Base-by-base conservation (phyloP, 1,140 invertebrate species). In the Drosophila punjabiensis region DNA sequence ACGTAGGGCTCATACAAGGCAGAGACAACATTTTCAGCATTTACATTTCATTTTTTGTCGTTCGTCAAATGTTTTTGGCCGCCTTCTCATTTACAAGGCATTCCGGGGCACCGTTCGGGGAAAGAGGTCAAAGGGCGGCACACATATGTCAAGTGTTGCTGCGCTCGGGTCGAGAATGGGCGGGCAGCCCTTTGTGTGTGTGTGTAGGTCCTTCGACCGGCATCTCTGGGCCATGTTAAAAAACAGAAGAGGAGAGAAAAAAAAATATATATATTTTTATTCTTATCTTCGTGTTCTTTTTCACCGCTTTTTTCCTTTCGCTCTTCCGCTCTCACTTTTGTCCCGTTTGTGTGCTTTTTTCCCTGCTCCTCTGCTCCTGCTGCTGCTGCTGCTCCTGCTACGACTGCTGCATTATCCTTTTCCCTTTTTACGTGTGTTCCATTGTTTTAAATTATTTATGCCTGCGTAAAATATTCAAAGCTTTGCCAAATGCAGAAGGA, bases 381-480 rank as follows among this genome's bases (percentile, higher is more conserved):
- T 59, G 18, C 41, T 33, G 13, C 60, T 24, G 30, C 20, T 28
- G n/a, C 58, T 61, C 10, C 32, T 63, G 45, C 45, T 64, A 28
- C 67, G 62, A 58, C 65, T 77, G 70, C 82, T 89, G 86, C 71
- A 86, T 90, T 90, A 89, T 89, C 86, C 85, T 85, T 89, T 84
- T 82, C 55, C 61, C 50, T 77, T 83, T 79, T 69, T 84, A 90
- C 86, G 86, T 90, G 86, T 90, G 86, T 85, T 82, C 76, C 86
- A 89, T 89, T 89, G 86, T 90, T 90, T 89, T 89, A 89, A 90
- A 89, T 89, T 89, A 89, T 89, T 89, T 89, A 89, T 89, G 86
- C 86, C 82, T 90, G 86, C 76, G 82, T 90, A 90, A 89, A 89
- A 89, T 89, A 89, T 89, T 89, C 86, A 89, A 89, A 89, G 86